phyloP scores from a whole-genome alignment of 2,888 invertebrate genomes.

The Parelbella ahira region DNA sequence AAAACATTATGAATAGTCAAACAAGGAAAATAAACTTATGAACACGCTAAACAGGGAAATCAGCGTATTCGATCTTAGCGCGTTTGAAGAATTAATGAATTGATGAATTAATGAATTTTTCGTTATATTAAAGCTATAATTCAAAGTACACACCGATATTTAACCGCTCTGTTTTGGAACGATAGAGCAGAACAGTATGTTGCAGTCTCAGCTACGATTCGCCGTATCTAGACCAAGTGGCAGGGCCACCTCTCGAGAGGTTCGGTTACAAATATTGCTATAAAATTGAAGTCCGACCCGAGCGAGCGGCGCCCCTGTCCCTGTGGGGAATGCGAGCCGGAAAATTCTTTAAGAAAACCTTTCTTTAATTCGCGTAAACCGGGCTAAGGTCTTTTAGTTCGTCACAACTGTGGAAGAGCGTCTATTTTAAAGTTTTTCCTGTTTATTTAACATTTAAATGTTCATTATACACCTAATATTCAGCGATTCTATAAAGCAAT shows the following conservation, averaged over 20 bases:
- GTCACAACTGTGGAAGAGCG: too few species aligned
- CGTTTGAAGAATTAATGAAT: too few species aligned
- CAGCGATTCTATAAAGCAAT: slow-evolving; percentile 1
- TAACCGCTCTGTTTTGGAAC: background rate
- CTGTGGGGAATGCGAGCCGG: slow-evolving; percentile 3
- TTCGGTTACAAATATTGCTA: slow-evolving; percentile 51
- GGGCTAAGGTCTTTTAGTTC: slow-evolving; percentile 4
- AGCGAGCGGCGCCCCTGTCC: slow-evolving; percentile 21
- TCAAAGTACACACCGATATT: background rate
- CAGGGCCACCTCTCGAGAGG: slow-evolving; percentile 30
- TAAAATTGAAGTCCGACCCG: slow-evolving; percentile 50
- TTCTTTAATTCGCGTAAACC: slow-evolving; percentile 1
- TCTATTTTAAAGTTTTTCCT: too few species aligned
- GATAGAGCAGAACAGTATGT: slow-evolving; percentile 10
- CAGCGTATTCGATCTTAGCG: too few species aligned
- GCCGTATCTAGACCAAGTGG: slow-evolving; percentile 13
- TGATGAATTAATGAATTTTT: too few species aligned
- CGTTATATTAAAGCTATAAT: too few species aligned
- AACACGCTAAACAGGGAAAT: too few species aligned
- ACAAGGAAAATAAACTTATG: too few species aligned
- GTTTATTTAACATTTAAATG: too few species aligned
- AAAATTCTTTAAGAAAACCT: slow-evolving; percentile 12
- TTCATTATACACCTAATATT: background rate
- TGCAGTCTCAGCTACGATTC: slow-evolving; percentile 15
- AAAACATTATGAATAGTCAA: too few species aligned